A percentile compares a stretch with the other conserved stretches of the same genome.
phyloP scores from a whole-genome alignment of 2,113 vertebrate genomes.

The Fukomys damarensis region DNA sequence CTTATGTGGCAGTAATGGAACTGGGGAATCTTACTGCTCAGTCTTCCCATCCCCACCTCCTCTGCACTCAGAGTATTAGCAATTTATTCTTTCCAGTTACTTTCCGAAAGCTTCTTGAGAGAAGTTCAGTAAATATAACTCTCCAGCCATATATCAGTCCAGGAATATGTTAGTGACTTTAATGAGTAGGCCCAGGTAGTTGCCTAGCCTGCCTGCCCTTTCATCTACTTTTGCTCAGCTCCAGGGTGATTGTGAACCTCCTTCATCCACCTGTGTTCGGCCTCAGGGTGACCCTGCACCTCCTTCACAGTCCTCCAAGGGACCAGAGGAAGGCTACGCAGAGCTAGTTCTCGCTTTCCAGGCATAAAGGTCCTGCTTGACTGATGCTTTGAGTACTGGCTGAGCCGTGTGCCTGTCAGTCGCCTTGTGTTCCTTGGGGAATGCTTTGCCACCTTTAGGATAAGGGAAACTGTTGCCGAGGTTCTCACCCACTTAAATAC shows the following conservation, averaged over 20 bases:
- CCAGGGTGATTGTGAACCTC: not conserved
- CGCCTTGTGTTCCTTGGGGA: not conserved
- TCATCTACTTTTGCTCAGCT: not conserved
- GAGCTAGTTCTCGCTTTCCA: not conserved
- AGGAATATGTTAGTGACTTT: not conserved
- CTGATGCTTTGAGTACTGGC: not conserved
- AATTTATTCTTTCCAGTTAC: not conserved
- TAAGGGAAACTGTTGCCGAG: not conserved
- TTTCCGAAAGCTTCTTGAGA: not conserved
- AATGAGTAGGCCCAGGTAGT: not conserved
- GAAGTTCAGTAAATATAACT: not conserved
- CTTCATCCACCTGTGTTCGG: not conserved
- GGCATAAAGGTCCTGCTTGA: not conserved
- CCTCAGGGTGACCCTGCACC: not conserved
- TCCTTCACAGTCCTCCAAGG: not conserved
- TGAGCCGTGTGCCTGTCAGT: not conserved
- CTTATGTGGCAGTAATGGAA: not conserved
- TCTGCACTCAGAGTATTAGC: not conserved
- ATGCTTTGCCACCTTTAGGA: not conserved
- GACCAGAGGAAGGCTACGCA: not conserved
- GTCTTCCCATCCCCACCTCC: not conserved
- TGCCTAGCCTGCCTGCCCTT: not conserved
- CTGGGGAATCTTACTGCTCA: not conserved
- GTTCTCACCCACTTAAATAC: not conserved
- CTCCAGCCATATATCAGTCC: not conserved